Evolutionary conservation across 2,888 invertebrate genomes (phyloP).

Genomic region (Spisula subtruncata): DNA sequence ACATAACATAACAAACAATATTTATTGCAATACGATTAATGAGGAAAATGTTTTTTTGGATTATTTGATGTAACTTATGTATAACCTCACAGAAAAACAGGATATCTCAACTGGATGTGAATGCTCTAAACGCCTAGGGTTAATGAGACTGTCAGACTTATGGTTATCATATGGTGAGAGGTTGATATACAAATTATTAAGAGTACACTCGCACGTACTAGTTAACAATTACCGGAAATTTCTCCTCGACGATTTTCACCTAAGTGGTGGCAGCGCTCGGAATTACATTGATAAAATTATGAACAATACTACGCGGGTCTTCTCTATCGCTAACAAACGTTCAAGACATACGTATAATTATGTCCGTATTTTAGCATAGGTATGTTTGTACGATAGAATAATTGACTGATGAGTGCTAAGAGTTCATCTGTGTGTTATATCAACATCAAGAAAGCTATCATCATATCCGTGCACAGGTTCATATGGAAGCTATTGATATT

Average conservation of each 20-base stretch:
- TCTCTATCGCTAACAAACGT: neutral
- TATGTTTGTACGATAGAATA: neutral
- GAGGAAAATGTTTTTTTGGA: too few species aligned
- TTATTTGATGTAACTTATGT: too few species aligned
- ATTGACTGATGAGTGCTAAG: neutral
- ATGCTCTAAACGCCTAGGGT: neutral
- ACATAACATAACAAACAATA: too few species aligned
- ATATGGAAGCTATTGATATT: neutral
- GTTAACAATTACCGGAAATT: neutral
- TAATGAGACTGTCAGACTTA: neutral
- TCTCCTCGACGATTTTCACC: neutral
- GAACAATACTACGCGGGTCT: too few species aligned
- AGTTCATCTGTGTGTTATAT: constrained; percentile 8
- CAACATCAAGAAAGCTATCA: neutral
- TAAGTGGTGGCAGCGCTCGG: neutral
- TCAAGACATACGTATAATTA: neutral
- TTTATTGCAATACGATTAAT: too few species aligned
- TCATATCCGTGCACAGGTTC: neutral
- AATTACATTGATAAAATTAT: neutral
- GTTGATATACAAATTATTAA: neutral
- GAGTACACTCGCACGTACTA: neutral
- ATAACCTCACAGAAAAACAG: too few species aligned
- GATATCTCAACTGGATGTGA: neutral
- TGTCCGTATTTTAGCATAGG: too few species aligned
- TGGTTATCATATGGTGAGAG: neutral